A percentile compares a stretch with the other conserved stretches of the same genome.
Conservation (phyloP, 2,797 vertebrate species). For the Cetoscarus ocellatus region DNA sequence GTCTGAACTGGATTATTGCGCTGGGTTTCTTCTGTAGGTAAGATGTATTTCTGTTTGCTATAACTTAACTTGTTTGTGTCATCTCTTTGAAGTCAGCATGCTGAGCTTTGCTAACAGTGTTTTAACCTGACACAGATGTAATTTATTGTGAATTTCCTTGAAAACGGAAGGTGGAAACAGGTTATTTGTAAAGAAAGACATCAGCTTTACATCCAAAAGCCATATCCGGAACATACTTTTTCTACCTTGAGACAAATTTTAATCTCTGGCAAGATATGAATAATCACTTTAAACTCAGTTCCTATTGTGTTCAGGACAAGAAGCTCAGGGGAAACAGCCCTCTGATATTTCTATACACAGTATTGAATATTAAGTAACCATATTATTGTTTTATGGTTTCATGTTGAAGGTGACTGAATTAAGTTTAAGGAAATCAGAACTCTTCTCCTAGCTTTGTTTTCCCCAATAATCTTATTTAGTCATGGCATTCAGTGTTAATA, state of each 20-base stretch:
- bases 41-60: conserved; percentile 26
- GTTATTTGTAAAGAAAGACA: neutral
- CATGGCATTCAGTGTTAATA: conserved; percentile 44
- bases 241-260: conserved; percentile 13
- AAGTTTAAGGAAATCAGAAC: too few relatives aligned
- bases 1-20: conserved; percentile 3
- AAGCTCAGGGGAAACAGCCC: neutral
- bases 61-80: neutral
- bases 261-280: neutral
- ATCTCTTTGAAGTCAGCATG: neutral
- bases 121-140: neutral
- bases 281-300: neutral
- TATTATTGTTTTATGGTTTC: too few relatives aligned
- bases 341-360: neutral
- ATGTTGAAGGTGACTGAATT: too few relatives aligned
- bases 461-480: neutral
- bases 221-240: neutral
- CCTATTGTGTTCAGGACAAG: neutral
- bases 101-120: conserved; percentile 9
- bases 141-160: neutral
- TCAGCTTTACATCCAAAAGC: neutral
- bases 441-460: too few relatives aligned
- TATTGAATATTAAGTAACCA: neutral
- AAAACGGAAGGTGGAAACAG: neutral
- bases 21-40: conserved; percentile 51